Evolutionary conservation across 1,140 invertebrate species (phyloP).

Genomic region (Drosophila paulistorum): DNA sequence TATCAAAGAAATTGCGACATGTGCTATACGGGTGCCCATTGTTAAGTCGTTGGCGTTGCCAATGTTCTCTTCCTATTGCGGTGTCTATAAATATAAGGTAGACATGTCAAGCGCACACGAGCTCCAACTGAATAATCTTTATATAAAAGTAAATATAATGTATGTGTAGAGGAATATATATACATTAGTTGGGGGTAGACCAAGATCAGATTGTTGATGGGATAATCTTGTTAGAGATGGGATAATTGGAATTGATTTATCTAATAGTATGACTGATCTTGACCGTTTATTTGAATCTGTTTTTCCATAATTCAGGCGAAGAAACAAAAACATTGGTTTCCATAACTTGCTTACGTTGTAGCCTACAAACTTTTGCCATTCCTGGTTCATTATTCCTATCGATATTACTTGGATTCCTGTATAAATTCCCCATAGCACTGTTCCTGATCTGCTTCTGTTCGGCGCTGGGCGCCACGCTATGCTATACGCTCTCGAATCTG

Average conservation of each 20-base stretch:
- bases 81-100: constrained; percentile 35
- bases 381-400: constrained; percentile 99
- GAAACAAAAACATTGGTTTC: constrained; percentile 42
- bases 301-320: no score
- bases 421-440: constrained; percentile 95
- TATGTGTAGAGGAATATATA: neutral
- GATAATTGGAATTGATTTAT: neutral
- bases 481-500: constrained; percentile 96
- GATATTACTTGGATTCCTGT: constrained; percentile 98
- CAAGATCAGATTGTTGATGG: neutral
- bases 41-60: constrained; percentile 24
- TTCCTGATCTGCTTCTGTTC: constrained; percentile 97
- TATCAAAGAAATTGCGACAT: constrained; percentile 38
- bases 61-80: constrained; percentile 14
- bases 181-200: neutral
- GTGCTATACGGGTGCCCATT: constrained; percentile 44
- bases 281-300: no score
- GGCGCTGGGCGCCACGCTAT: constrained; percentile 96
- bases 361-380: constrained; percentile 99
- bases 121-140: constrained; percentile 11
- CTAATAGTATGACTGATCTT: neutral
- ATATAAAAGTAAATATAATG: neutral
- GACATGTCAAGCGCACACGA: constrained; percentile 27
- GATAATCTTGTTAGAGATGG: neutral
- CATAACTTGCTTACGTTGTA: constrained; percentile 83